Percentiles rank a stretch among this genome's conserved stretches.
Evolutionary conservation across 2,888 invertebrate species (phyloP).

Genomic region (Leptogaster cylindrica): DNA sequence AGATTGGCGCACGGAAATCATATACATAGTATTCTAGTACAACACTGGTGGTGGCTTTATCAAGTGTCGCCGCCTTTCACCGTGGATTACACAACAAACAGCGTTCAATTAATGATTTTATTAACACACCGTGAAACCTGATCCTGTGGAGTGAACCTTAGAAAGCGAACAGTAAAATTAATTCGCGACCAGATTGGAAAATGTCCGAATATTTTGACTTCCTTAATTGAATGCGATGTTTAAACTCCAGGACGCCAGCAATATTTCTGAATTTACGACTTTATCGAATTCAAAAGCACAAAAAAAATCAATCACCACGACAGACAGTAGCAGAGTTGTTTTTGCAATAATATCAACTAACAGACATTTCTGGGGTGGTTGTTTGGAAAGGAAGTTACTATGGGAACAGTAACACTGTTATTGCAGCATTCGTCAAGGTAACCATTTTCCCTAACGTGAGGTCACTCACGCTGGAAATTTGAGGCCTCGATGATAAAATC

Average conservation of each 20-base stretch:
- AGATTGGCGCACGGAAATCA: constrained; percentile 1
- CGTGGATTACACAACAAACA: constrained; percentile 20
- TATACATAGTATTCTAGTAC: background rate
- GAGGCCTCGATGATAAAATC: background rate
- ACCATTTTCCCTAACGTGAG: background rate
- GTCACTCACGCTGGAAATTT: background rate
- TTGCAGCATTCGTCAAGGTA: constrained; percentile 14
- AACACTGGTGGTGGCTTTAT: background rate
- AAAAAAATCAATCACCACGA: background rate
- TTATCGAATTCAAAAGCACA: background rate
- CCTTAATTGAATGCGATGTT: background rate
- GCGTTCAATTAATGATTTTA: constrained; percentile 10
- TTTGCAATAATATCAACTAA: too few species aligned
- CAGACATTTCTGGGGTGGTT: background rate
- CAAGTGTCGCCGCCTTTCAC: constrained; percentile 24
- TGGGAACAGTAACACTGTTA: constrained; percentile 16
- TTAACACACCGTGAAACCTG: background rate
- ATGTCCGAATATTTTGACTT: background rate
- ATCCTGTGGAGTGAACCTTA: too few species aligned
- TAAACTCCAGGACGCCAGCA: background rate
- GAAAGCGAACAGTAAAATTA: too few species aligned
- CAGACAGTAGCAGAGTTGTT: too few species aligned
- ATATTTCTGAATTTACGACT: background rate
- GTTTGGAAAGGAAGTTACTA: constrained; percentile 10
- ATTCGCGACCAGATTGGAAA: too few species aligned